Base-by-base conservation (phyloP, 23 tunicate genomes). In the Aplidium turbinatum region DNA sequence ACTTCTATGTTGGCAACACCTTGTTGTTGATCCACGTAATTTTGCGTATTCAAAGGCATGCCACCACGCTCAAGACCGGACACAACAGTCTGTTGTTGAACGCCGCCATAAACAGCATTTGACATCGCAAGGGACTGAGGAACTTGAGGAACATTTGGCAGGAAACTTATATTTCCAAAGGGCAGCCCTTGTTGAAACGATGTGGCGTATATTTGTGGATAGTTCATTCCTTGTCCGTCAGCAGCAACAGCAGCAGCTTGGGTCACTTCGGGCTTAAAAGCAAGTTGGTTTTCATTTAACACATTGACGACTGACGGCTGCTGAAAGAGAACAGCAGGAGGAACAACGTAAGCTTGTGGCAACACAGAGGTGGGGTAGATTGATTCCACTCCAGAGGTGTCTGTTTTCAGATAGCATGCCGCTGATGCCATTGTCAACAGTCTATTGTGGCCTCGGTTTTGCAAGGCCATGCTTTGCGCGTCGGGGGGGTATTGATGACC, bases 371-470 rank as follows among this genome's bases (percentile, higher is more conserved):
- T 63, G 11, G 73, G 85, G 33, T 75, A 40, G 54, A 75, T 4
- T 22, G 72, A 73, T 7, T 78, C 83, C 28, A 73, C 48, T 47
- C 52, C 50, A 3, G 39, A 31, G 1, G 89, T 64, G 18, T 76
- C 82, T 3, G 82, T 77, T 75, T 85, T 77, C 34, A 76, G 63
- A 68, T 66, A 65, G 21, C 83, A 77, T 2, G 83, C 82, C 26
- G 82, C 91, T 27, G 82, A 65, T 39, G 81, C 89, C 76, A 75
- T 70, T 21, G 83, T 68, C 39, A 77, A 30, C 9, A 77, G 34
- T 6, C 91, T 77, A 47, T 70, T 85, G 24, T 77, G 78, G 20
- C 76, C 28, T 2, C 64, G 82, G 58, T 47, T 47, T 47, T 47
- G 58, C 38, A 31, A n/a, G 7, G 57, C 3, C 9, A 39, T 35